Percentiles rank a stretch among this genome's conserved stretches.
Conservation (phyloP, 2,113 vertebrate species). For the Campylomormyrus tamandua region DNA sequence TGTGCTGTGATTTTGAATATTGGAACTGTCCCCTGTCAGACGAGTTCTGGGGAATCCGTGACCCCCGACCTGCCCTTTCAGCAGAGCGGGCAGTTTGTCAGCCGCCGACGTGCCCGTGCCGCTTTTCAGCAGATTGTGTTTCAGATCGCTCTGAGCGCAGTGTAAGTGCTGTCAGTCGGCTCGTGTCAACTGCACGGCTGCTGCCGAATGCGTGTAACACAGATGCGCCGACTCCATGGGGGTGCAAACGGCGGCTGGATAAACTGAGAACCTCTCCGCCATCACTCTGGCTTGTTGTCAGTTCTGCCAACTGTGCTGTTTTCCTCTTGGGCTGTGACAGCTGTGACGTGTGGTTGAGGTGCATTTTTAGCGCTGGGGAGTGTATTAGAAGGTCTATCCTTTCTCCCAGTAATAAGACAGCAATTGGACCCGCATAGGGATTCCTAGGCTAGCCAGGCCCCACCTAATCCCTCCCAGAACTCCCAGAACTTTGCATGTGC, state of each 20-base stretch:
- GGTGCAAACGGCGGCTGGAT: background rate
- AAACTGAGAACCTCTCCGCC: background rate
- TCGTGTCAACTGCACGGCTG: background rate
- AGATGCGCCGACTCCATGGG: background rate
- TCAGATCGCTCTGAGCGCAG: background rate
- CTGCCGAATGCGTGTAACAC: background rate
- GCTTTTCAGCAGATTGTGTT: background rate
- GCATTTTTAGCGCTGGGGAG: background rate
- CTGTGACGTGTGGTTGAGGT: background rate
- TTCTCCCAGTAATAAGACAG: background rate
- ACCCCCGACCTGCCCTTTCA: background rate
- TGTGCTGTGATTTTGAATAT: background rate
- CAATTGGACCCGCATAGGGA: background rate
- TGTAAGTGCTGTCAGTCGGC: background rate
- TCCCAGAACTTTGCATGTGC: background rate
- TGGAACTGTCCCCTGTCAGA: background rate
- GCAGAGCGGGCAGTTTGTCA: background rate
- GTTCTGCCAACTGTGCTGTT: background rate
- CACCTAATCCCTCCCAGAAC: background rate
- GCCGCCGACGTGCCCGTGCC: background rate
- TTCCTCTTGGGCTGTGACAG: background rate
- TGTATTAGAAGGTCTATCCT: background rate
- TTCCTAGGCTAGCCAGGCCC: background rate
- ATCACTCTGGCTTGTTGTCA: background rate
- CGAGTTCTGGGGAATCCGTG: background rate